These are phyloP conservation scores for Crotalus viridis DNA, from an alignment of 2,113 vertebrate genomes.

Conservation along the genomic window DNA sequence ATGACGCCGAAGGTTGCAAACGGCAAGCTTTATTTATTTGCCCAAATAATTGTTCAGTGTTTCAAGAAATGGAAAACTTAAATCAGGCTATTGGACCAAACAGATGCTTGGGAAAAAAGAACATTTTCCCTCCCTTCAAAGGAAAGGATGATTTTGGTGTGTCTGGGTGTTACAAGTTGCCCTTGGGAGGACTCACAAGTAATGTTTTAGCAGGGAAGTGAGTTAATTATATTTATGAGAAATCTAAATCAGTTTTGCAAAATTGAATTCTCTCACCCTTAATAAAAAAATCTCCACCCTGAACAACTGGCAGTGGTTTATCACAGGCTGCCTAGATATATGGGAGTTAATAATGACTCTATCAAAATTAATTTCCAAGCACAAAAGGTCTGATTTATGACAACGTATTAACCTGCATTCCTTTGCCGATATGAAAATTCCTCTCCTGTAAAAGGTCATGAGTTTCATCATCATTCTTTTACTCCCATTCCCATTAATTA, in stretches of 20 bases:
- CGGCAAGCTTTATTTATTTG: neutral
- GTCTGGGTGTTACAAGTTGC: neutral
- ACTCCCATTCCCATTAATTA: constrained; percentile 42
- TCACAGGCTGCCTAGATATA: constrained; percentile 17
- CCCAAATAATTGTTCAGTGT: neutral
- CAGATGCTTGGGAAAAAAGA: neutral
- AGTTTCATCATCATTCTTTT: constrained; percentile 51
- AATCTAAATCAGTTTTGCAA: constrained; percentile 50
- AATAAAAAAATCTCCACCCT: constrained; percentile 49
- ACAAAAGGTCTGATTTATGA: constrained; percentile 50
- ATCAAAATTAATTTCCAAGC: constrained; percentile 51
- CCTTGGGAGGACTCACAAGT: neutral
- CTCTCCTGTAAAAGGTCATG: constrained; percentile 36
- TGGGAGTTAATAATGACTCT: constrained; percentile 54
- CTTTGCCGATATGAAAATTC: constrained; percentile 35
- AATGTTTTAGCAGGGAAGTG: constrained; percentile 8
- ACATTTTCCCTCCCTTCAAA: neutral
- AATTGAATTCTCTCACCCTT: constrained; percentile 36
- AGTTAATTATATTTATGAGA: constrained; percentile 45
- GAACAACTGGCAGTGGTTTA: constrained; percentile 26
- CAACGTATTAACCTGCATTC: constrained; percentile 27
- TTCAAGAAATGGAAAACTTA: neutral
- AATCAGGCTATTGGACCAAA: neutral
- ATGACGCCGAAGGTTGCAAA: neutral
- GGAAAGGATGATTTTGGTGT: neutral